A percentile compares a stretch with the other conserved stretches of the same genome.
These are phyloP conservation scores for Lymantria monacha DNA, from an alignment of 2,888 invertebrate species.

Conservation along the genomic window DNA sequence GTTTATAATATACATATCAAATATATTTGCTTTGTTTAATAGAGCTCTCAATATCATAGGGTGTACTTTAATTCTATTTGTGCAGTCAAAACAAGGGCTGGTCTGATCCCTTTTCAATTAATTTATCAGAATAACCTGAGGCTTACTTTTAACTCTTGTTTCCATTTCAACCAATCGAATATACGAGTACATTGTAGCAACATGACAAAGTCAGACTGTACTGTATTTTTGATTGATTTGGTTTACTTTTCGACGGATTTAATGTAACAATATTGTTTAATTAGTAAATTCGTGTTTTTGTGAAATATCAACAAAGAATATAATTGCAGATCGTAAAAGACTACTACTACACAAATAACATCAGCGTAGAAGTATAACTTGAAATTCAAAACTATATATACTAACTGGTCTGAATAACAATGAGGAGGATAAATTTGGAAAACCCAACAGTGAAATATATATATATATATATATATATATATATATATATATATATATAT, in stretches of 20 bases:
- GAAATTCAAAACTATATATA: too few relatives aligned
- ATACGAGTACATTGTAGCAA: slow-evolving; percentile 26
- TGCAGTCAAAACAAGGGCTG: slow-evolving; percentile 69
- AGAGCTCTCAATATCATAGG: slow-evolving; percentile 61
- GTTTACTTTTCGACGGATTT: slow-evolving; percentile 2
- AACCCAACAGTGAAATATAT: too few relatives aligned
- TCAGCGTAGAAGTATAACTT: too few relatives aligned
- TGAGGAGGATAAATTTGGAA: too few relatives aligned
- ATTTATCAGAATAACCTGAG: slow-evolving; percentile 52
- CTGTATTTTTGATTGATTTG: slow-evolving; percentile 1
- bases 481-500: too few relatives aligned
- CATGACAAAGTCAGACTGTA: slow-evolving; percentile 23
- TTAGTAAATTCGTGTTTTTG: too few relatives aligned
- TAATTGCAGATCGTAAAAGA: too few relatives aligned
- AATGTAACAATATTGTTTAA: too few relatives aligned
- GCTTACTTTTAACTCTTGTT: slow-evolving; percentile 53
- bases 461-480: too few relatives aligned
- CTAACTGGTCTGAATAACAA: too few relatives aligned
- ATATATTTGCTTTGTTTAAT: slow-evolving; percentile 59
- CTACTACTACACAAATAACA: too few relatives aligned
- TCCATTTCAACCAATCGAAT: slow-evolving; percentile 49
- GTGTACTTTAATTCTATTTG: slow-evolving; percentile 74
- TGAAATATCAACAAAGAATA: too few relatives aligned
- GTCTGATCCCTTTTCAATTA: slow-evolving; percentile 67
- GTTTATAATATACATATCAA: slow-evolving; percentile 30